phyloP scores from a whole-genome alignment of 2,113 vertebrate species.

The Martes martes region DNA sequence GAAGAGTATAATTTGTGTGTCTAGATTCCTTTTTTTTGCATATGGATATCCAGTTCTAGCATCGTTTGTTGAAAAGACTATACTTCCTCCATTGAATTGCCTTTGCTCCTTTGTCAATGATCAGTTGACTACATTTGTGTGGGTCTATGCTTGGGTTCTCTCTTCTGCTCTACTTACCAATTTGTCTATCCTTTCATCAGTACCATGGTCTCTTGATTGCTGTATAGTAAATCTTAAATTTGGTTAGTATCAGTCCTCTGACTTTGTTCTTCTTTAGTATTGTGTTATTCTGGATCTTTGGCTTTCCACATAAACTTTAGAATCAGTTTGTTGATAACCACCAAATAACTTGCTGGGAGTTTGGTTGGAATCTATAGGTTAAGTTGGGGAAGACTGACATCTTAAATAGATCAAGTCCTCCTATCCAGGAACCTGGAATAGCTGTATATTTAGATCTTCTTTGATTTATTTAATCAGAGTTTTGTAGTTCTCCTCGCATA shows the following conservation, averaged over 20 bases:
- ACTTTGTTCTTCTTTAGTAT: background rate
- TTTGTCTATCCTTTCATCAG: background rate
- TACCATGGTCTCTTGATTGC: background rate
- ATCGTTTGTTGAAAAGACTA: background rate
- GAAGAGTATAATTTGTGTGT: background rate
- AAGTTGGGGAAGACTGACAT: background rate
- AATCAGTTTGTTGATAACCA: background rate
- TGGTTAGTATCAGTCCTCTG: background rate
- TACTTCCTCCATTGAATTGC: background rate
- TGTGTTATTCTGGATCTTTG: background rate
- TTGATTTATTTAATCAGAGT: background rate
- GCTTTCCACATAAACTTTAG: background rate
- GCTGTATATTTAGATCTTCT: background rate
- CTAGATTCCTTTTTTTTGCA: background rate
- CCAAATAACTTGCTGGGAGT: background rate
- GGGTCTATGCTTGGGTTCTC: background rate
- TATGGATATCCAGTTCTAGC: background rate
- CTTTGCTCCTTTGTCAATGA: background rate
- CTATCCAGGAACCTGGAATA: background rate
- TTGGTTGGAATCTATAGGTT: background rate
- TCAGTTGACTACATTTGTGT: background rate
- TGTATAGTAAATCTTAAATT: background rate
- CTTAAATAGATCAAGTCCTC: background rate
- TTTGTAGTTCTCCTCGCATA: background rate
- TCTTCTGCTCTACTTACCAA: background rate